Base-by-base conservation (phyloP, 2,888 invertebrate species). In the Leptopilina drosophilae region DNA sequence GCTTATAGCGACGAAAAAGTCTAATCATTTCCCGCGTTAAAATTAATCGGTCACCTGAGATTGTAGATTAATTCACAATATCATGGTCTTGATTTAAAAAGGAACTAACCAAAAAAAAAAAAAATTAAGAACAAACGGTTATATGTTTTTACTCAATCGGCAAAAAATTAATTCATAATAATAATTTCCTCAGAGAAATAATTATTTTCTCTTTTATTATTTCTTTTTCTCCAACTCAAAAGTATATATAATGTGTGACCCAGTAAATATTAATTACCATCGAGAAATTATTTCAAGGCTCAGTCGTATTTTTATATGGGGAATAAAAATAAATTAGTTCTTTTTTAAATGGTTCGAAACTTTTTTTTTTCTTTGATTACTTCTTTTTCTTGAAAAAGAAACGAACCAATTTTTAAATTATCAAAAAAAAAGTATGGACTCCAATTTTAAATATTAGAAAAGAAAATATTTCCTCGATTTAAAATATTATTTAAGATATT, bases 1-100 rank as follows among this genome's bases (percentile, higher is more conserved):
- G 26, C 56, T 56, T 56, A 49, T 49, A 11, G 33, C 73, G 15
- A 73, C 56, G 73, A 73, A 73, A 73, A 73, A 73, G 33, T 73
- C 73, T 46, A 65, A 77, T 81, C 69, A 77, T 69, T 81, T 81
- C 76, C 78, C 75, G 77, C 75, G 77, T 64, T 73, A 73, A 77
- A 81, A 81, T 81, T 77, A 81, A 76, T 78, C 33, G 46, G 69
- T 69, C 33, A 76, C 42, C 67, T 62, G 59, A 62, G 69, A 67
- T 76, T 62, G 49, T 49, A 79, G 26, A 53, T 69, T 79, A 67
- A 69, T 77, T 59, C 3, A 56, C 26, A 56, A 15, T 62, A 26
- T 49, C 49, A 78, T 69, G 12, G 53, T 75, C 40, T 15, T 12
- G 1, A 53, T 53, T 33, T 4, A n/a, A 33, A 53, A 14, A 73